Conservation (phyloP, 2,888 invertebrate genomes). For the Drosophila infuscata region DNA sequence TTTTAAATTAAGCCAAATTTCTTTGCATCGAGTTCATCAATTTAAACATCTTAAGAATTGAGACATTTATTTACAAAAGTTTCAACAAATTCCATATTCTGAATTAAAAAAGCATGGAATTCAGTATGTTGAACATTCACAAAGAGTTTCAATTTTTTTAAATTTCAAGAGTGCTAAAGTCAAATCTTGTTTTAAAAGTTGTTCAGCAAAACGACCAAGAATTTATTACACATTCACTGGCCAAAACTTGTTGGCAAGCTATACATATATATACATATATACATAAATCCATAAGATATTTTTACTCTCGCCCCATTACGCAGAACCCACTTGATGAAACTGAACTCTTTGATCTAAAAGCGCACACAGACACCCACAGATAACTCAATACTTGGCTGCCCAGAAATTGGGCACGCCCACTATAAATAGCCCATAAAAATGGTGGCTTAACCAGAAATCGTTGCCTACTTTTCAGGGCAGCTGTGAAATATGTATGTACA, state of each 20-base stretch:
- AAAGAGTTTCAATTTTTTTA: neutral
- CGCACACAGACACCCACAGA: conserved; percentile 21
- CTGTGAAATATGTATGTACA: conserved; percentile 40
- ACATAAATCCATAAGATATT: conserved; percentile 23
- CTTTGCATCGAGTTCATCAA: too few relatives aligned
- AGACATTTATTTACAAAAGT: neutral
- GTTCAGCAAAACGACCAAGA: neutral
- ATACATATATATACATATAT: neutral
- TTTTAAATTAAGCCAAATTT: neutral
- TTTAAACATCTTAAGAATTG: neutral
- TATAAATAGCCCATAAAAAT: conserved; percentile 51
- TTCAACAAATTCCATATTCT: neutral
- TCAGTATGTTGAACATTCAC: neutral
- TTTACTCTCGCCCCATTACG: conserved; percentile 29
- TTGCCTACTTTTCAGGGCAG: conserved; percentile 62
- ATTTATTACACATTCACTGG: neutral
- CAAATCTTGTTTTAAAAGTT: neutral
- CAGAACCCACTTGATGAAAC: conserved; percentile 23
- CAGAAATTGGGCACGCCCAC: conserved; percentile 38
- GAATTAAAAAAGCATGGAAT: neutral
- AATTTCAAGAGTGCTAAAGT: neutral
- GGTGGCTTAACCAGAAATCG: conserved; percentile 35
- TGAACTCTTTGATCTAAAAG: conserved; percentile 57
- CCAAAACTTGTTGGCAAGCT: conserved; percentile 13
- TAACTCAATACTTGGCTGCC: conserved; percentile 47